Evolutionary conservation across 2,888 invertebrate species (phyloP).

Genomic region (Cyaniris semiargus): DNA sequence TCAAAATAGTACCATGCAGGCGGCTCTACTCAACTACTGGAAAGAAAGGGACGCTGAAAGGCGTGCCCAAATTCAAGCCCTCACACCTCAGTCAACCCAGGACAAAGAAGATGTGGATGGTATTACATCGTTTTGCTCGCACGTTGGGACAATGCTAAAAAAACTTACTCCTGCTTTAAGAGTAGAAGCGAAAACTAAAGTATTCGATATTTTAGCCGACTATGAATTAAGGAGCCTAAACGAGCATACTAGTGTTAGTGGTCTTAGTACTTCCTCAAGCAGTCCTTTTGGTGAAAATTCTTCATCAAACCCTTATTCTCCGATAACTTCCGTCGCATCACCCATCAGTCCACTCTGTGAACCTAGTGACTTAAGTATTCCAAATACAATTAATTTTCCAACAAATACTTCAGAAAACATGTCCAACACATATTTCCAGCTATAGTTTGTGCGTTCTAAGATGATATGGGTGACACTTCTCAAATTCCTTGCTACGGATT

Average conservation of each 20-base stretch:
- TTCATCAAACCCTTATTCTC: too few species aligned
- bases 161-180: constrained; percentile 20
- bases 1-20: background rate
- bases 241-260: background rate
- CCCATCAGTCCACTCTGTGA: too few species aligned
- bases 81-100: background rate
- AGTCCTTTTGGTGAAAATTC: too few species aligned
- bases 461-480: too few species aligned
- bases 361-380: too few species aligned
- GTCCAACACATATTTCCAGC: too few species aligned
- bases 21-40: background rate
- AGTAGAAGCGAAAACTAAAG: constrained; percentile 29
- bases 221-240: constrained; percentile 15
- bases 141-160: background rate
- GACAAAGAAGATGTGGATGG: background rate
- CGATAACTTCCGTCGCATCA: too few species aligned
- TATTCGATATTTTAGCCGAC: constrained; percentile 20
- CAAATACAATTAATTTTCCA: too few species aligned
- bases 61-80: background rate
- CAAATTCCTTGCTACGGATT: too few species aligned
- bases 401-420: too few species aligned
- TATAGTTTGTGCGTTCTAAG: too few species aligned
- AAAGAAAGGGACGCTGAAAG: constrained; percentile 7
- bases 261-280: too few species aligned
- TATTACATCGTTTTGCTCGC: constrained; percentile 18